A percentile compares a stretch with the other conserved stretches of the same genome.
phyloP scores from a whole-genome alignment of 2,888 invertebrate species.

The Drosophila dives region DNA sequence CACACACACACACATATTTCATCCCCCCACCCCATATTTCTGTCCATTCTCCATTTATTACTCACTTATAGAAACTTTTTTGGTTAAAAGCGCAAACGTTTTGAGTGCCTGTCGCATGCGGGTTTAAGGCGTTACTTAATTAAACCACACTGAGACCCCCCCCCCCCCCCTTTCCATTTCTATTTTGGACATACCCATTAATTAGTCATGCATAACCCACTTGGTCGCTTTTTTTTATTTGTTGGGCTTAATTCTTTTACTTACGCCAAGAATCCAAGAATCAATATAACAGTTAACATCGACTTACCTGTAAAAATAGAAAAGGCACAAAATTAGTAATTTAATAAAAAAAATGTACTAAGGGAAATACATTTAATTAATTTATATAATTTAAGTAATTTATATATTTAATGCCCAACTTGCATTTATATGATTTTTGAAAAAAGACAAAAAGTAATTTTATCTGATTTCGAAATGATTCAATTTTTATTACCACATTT shows the following conservation, averaged over 20 bases:
- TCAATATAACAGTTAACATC: conserved; percentile 25
- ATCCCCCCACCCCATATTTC: background rate
- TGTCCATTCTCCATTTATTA: background rate
- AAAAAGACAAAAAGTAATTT: background rate
- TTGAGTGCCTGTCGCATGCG: conserved; percentile 34
- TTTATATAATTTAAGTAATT: too few species aligned
- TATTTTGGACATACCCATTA: conserved; percentile 35
- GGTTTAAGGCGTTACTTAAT: conserved; percentile 18
- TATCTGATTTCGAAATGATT: background rate
- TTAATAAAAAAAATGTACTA: background rate
- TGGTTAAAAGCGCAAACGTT: conserved; percentile 1
- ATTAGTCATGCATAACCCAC: conserved; percentile 42
- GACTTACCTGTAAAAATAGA: conserved; percentile 44
- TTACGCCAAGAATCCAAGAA: conserved; percentile 36
- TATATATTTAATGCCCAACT: too few species aligned
- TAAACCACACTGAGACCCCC: background rate
- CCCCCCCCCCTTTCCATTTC: background rate
- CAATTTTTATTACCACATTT: background rate
- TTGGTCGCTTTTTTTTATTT: background rate
- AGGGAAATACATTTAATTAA: background rate
- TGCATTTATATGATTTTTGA: background rate
- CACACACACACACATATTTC: background rate
- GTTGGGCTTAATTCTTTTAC: conserved; percentile 14
- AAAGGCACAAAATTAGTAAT: background rate
- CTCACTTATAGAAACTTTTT: conserved; percentile 20